Base-by-base conservation (phyloP, 2,113 vertebrate species). In the Apodemus sylvaticus region DNA sequence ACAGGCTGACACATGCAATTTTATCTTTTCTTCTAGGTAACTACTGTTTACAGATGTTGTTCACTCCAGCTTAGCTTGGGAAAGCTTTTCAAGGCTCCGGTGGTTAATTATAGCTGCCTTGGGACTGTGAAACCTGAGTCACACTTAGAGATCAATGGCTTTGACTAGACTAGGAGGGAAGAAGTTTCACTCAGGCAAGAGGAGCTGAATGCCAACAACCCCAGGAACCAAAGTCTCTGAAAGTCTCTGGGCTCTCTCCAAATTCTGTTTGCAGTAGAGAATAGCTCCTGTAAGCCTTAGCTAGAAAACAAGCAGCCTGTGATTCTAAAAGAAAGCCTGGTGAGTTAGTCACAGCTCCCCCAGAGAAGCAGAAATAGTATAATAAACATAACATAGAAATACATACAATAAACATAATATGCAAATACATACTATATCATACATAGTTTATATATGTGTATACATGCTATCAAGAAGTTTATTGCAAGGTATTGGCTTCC, bases 21-120 rank as follows among this genome's bases (percentile, higher is more conserved):
- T 96, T 98, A 97, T 95, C 96, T 97, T 97, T 98, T 93, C 93
- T 94, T 95, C 79, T 64, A 42, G 45, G 88, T 97, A 97, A 98
- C 95, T 90, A 78, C 97, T 98, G 95, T 98, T 98, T 98, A 98
- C 91, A 97, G 97, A 96, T 26, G 34, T 89, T 81, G 22, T 36
- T 90, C 94, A 95, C 94, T 93, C 93, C 87, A 1, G 83, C 96
- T 93, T 94, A 96, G 97, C 95, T 97, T 94, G 39, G 88, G 97
- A 97, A 92, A 88, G 34, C 96, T 85, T 95, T 95, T 96, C 91
- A 94, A 92, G n/a, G 94, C 89, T 96, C 83, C 96, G 79, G 91
- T 86, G 96, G 94, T 97, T 98, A 97, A 98, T 98, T 98, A 96
- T 71, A 85, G 74, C 91, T 90, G 93, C 71, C 64, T 55, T 79